Evolutionary conservation across 2,797 vertebrate species (phyloP), one percentile per base, ranked within the genome.

Genomic region (Myotis pilosus): DNA sequence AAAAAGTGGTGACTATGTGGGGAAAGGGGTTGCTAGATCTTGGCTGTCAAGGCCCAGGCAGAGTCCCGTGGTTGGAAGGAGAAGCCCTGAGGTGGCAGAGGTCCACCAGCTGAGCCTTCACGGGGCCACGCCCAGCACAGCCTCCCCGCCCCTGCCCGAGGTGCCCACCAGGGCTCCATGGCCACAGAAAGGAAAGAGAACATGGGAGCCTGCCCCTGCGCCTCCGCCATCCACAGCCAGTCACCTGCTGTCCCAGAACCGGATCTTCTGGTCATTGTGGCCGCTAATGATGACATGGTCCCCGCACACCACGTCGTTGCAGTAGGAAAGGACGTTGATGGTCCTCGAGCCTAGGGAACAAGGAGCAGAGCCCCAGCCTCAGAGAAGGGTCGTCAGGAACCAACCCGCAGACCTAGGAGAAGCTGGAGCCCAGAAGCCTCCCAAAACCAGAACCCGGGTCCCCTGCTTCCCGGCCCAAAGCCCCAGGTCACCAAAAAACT

Each of bases 181-280:
- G 47, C 41, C 86, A 79, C 15, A 89, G 49, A 89, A 87, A 90
- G 49, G 69, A 83, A 60, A 4, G 23, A 81, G 51, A 75, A 78
- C 15, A 62, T 9, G 1, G 51, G 23, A 57, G 19, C 55, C 41
- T 66, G 25, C 38, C 17, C 47, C 64, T 30, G 28, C 25, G 23
- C 72, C 66, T 84, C 71, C 0, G 25, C 49, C 47, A 36, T n/a
- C n/a, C 75, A 36, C 9, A 80, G 62, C 91, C 78, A 62, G 23
- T 97, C 96, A 99, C 99, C 99, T 99, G 98, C 97, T 98, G 96
- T 99, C 99, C 99, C 99, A 99, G 94, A 99, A 98, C 6, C 99
- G 98, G 97, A 99, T 98, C 95, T 98, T 99, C 83, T 97, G 97
- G 97, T 99, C 99, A 17, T 98, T 99, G 96, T 99, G 99, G 33